Conservation (phyloP, 2,797 vertebrate species). For the Anas acuta region DNA sequence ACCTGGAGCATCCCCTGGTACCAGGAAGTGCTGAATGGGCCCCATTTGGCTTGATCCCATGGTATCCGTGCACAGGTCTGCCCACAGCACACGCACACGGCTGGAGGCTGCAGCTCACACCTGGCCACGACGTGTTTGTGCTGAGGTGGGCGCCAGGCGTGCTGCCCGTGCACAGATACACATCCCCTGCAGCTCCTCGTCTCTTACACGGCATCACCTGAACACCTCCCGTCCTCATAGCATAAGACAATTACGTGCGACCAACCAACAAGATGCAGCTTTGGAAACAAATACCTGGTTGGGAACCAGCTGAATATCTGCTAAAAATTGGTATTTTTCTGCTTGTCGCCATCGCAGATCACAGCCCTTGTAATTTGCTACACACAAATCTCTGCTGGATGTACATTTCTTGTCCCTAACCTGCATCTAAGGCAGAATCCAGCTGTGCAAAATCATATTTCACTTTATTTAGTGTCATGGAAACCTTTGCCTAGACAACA, state of each 20-base stretch:
- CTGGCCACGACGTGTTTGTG: neutral
- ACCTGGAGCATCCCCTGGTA: neutral
- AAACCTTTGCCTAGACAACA: slow-evolving; percentile 70
- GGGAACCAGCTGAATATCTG: slow-evolving; percentile 63
- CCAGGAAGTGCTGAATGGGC: neutral
- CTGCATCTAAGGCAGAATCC: slow-evolving; percentile 52
- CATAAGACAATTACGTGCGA: slow-evolving; percentile 37
- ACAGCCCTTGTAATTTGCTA: slow-evolving; percentile 64
- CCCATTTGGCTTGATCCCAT: slow-evolving; percentile 8
- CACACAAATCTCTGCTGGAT: slow-evolving; percentile 42
- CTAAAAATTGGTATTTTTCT: slow-evolving; percentile 69
- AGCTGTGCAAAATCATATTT: slow-evolving; percentile 65
- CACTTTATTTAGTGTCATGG: slow-evolving; percentile 64
- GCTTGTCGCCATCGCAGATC: slow-evolving; percentile 55
- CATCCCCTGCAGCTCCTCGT: neutral
- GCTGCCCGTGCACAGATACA: neutral
- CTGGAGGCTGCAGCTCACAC: neutral
- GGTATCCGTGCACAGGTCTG: neutral
- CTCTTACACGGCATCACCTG: slow-evolving; percentile 3
- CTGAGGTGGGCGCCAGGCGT: neutral
- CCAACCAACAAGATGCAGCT: slow-evolving; percentile 9
- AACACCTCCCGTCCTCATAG: neutral
- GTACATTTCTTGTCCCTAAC: slow-evolving; percentile 46
- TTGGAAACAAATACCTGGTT: slow-evolving; percentile 71
- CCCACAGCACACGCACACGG: neutral